A percentile compares a stretch with the other conserved stretches of the same genome.
Evolutionary conservation across 2,113 vertebrate genomes (phyloP).

Genomic region (Eulemur rufifrons): DNA sequence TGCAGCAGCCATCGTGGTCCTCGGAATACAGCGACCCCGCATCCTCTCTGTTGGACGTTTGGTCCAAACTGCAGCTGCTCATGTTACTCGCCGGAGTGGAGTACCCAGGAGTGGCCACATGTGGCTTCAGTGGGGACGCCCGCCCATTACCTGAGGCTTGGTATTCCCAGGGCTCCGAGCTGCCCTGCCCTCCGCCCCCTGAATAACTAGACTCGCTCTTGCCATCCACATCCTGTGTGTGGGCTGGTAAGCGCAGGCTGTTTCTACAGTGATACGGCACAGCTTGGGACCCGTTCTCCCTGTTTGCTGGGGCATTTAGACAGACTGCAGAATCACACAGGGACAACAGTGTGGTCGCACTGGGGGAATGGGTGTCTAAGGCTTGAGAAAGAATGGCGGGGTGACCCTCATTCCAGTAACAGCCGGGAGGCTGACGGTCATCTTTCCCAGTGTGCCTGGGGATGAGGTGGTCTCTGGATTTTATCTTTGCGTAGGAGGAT

Average conservation of each 20-base stretch:
- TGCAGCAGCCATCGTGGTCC: slow-evolving; percentile 91
- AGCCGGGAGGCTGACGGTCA: slow-evolving; percentile 74
- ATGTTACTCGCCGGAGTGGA: slow-evolving; percentile 90
- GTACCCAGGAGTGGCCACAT: slow-evolving; percentile 85
- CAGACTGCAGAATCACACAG: slow-evolving; percentile 83
- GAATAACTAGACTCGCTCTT: slow-evolving; percentile 88
- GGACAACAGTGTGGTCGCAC: slow-evolving; percentile 79
- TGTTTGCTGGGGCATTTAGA: slow-evolving; percentile 74
- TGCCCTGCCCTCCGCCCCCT: slow-evolving; percentile 83
- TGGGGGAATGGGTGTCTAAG: slow-evolving; percentile 75
- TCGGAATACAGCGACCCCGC: slow-evolving; percentile 90
- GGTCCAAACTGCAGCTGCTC: slow-evolving; percentile 92
- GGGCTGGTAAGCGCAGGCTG: slow-evolving; percentile 65
- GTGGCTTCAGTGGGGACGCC: slow-evolving; percentile 80
- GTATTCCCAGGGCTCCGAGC: slow-evolving; percentile 88
- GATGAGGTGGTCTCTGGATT: slow-evolving; percentile 77
- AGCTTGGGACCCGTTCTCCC: slow-evolving; percentile 83
- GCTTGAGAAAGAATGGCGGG: slow-evolving; percentile 76
- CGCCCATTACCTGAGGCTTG: slow-evolving; percentile 84
- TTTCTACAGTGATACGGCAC: slow-evolving; percentile 72
- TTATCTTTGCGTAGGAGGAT: slow-evolving; percentile 74
- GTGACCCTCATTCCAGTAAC: slow-evolving; percentile 82
- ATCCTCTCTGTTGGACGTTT: slow-evolving; percentile 87
- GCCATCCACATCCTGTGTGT: slow-evolving; percentile 78
- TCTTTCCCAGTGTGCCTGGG: slow-evolving; percentile 69